Conservation (phyloP, 1,140 invertebrate species). For the Dinoponera quadriceps region DNA sequence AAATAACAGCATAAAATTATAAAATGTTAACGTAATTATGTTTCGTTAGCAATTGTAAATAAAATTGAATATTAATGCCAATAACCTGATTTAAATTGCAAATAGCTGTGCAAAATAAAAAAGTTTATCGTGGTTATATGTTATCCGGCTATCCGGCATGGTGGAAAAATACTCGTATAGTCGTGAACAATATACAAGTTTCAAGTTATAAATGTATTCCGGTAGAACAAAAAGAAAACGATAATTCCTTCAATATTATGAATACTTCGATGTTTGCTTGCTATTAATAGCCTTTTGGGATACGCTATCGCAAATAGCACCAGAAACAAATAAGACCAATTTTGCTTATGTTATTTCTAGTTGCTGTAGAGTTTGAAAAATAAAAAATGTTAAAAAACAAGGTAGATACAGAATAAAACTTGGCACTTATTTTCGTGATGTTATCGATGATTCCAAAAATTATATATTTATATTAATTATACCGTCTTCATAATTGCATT, state of each 20-base stretch:
- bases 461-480: not conserved
- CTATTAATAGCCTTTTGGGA: too few relatives aligned
- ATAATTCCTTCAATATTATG: too few relatives aligned
- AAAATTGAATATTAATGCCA: slow-evolving; percentile 16
- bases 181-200: not conserved
- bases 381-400: not conserved
- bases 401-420: not conserved
- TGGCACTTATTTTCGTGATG: not conserved
- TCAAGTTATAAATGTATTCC: not conserved
- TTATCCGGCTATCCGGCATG: not conserved
- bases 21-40: slow-evolving; percentile 8
- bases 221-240: not conserved
- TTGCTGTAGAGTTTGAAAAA: not conserved
- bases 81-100: not conserved
- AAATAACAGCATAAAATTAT: slow-evolving; percentile 4
- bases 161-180: slow-evolving; percentile 16
- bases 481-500: not conserved
- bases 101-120: slow-evolving; percentile 30
- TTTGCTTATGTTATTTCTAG: not conserved
- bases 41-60: not conserved
- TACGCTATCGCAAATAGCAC: not conserved
- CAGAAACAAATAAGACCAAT: not conserved
- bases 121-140: slow-evolving; percentile 5
- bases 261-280: too few relatives aligned
- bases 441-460: not conserved